phyloP scores from a whole-genome alignment of 2,888 invertebrate genomes.

The Coenonympha glycerion region DNA sequence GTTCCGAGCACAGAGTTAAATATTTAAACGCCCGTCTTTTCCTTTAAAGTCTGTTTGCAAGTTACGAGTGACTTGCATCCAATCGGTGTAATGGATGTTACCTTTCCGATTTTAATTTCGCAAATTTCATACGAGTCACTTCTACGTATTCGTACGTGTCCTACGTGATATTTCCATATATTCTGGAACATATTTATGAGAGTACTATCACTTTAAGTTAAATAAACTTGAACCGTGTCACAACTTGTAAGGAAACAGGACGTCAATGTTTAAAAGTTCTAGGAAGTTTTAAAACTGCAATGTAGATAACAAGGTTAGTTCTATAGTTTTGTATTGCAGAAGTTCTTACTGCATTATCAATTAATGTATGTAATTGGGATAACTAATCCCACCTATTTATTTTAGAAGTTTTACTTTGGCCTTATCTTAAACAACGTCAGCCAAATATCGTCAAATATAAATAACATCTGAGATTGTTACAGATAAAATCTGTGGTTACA shows the following conservation, averaged over 20 bases:
- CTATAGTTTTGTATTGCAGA: too few relatives aligned
- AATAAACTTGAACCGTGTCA: neutral
- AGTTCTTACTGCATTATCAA: too few relatives aligned
- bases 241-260: neutral
- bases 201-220: neutral
- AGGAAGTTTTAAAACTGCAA: neutral
- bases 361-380: too few relatives aligned
- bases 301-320: neutral
- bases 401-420: too few relatives aligned
- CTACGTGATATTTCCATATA: neutral
- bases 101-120: conserved; percentile 11
- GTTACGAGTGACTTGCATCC: conserved; percentile 23
- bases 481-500: too few relatives aligned
- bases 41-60: conserved; percentile 24
- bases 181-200: neutral
- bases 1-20: conserved; percentile 43
- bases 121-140: neutral
- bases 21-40: conserved; percentile 54
- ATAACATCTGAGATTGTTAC: too few relatives aligned
- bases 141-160: neutral
- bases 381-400: too few relatives aligned
- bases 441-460: too few relatives aligned
- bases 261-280: neutral
- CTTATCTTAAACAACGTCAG: too few relatives aligned
- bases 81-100: conserved; percentile 24